phyloP scores from a whole-genome alignment of 37 sponge, comb jelly and placozoan genomes.

The Oopsacas minuta region DNA sequence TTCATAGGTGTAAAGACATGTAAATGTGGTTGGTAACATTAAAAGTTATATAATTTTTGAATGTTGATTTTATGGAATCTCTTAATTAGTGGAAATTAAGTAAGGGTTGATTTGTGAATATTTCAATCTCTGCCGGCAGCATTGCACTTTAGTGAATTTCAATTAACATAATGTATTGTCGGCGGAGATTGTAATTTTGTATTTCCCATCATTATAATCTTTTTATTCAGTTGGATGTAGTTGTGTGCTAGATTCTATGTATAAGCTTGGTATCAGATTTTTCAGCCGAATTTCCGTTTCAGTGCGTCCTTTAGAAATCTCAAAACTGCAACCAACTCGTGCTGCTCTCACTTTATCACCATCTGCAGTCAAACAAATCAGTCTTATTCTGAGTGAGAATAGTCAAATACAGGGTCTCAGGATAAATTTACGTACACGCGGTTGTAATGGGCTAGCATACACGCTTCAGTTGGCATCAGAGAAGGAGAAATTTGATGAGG shows the following conservation, averaged over 20 bases:
- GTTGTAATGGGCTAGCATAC: conserved; percentile 88
- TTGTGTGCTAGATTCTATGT: too few species aligned
- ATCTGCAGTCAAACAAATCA: not conserved
- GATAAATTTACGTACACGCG: conserved; percentile 74
- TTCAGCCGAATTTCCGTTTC: not conserved
- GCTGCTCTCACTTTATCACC: not conserved
- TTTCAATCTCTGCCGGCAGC: too few species aligned
- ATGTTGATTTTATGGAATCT: not conserved
- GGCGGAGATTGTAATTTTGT: not conserved
- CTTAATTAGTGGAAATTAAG: too few species aligned
- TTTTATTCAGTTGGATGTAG: not conserved
- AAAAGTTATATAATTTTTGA: not conserved
- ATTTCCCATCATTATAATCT: not conserved
- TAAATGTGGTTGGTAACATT: not conserved
- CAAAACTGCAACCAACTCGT: not conserved
- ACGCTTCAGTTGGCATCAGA: conserved; percentile 53
- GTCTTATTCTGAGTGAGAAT: not conserved
- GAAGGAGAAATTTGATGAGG: conserved; percentile 84
- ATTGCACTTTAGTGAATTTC: too few species aligned
- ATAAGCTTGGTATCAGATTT: not conserved
- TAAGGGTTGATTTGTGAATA: too few species aligned
- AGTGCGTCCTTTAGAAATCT: not conserved
- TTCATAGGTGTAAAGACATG: not conserved
- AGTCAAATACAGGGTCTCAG: conserved; percentile 37
- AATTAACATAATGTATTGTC: too few species aligned